Percentiles rank a stretch among this genome's conserved stretches.
Evolutionary conservation across 2,113 vertebrate species (phyloP).

Genomic region (Catagonus wagneri): DNA sequence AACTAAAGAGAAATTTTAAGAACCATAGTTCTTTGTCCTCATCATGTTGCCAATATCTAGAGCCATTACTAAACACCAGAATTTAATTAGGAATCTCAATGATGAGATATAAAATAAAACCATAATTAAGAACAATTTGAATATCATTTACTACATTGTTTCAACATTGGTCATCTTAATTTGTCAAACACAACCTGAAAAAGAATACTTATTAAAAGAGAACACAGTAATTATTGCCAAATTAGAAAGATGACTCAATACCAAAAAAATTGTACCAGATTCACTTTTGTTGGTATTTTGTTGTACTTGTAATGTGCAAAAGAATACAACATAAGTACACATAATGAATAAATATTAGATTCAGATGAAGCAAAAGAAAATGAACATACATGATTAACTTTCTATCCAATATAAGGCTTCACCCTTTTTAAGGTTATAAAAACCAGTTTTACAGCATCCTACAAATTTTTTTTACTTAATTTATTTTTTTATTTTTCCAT

Average conservation of each 20-base stretch:
- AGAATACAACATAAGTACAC: not conserved
- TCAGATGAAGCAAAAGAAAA: not conserved
- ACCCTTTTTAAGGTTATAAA: not conserved
- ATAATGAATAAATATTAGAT: not conserved
- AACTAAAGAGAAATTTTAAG: not conserved
- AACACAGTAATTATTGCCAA: constrained; percentile 70
- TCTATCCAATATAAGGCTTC: not conserved
- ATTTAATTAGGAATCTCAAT: not conserved
- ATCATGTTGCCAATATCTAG: not conserved
- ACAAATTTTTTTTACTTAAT: too few species aligned
- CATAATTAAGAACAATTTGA: not conserved
- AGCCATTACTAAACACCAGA: not conserved
- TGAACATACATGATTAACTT: not conserved
- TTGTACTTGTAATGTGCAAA: not conserved
- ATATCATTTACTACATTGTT: not conserved
- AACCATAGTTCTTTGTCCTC: not conserved
- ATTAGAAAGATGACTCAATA: constrained; percentile 47
- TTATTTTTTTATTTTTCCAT: too few species aligned
- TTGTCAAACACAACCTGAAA: not conserved
- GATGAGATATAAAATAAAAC: constrained; percentile 10
- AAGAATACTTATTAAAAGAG: constrained; percentile 54
- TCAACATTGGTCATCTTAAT: constrained; percentile 54
- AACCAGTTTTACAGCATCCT: not conserved
- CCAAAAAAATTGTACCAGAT: constrained; percentile 49
- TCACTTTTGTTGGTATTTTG: not conserved